Evolutionary conservation across 2,888 invertebrate species (phyloP), one percentile per base, ranked within the genome.

Genomic region (Entomobrya proxima): DNA sequence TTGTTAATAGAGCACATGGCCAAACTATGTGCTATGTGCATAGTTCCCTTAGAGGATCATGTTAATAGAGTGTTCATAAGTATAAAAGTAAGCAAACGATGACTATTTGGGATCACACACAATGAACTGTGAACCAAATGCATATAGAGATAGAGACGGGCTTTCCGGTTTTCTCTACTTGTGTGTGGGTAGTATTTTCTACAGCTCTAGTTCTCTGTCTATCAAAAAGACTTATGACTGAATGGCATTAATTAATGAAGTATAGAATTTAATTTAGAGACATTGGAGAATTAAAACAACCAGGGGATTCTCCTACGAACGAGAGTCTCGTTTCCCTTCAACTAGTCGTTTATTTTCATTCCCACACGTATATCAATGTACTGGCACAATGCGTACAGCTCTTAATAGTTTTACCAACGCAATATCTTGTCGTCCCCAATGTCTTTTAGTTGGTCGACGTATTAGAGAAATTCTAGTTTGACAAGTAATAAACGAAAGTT

Each of bases 181-280:
- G 30, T 40, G n/a, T 52, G 37, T 27, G 52, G 75, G 32, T 64
- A 32, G 64, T 75, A 80, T 80, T 76, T 47, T 37, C 75, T 47
- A 24, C 13, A 24, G 27, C 47, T 13, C 47, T 50, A 24, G 18
- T 35, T 37, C 47, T 32, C 40, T 40, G 58, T 61, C 30, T 27
- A 50, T 47, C 35, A 58, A 47, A 80, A 82, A 87, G 88, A 84
- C 86, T 86, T 86, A 87, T 85, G 86, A 88, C 86, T 90, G 88
- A 89, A 89, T 89, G 89, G 87, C 88, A 89, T 88, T 90, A 90
- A 90, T 90, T 90, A 90, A 90, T 90, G 88, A 89, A 90, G 89
- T 89, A 89, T 89, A 89, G 89, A 89, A 90, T 90, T 90, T 89
- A 90, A 90, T 90, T 90, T 90, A 86, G 88, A 87, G 88, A 87